Evolutionary conservation across 1,140 invertebrate genomes (phyloP).

Genomic region (Adelges cooleyi): DNA sequence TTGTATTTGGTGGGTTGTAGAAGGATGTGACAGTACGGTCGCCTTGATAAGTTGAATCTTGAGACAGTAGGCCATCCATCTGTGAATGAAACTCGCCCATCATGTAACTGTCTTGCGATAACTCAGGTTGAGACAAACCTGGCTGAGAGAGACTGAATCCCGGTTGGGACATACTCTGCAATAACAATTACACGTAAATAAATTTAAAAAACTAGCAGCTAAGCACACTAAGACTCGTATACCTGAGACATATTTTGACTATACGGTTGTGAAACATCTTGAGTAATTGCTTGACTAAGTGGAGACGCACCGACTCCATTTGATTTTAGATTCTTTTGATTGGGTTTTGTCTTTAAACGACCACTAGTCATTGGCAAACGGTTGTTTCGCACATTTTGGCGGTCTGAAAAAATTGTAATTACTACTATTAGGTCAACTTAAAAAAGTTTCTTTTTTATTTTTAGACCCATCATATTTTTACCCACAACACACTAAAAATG

Average conservation of each 20-base stretch:
- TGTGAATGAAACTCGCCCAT: conserved; percentile 83
- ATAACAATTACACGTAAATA: too few relatives aligned
- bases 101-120: conserved; percentile 76
- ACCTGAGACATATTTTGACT: conserved; percentile 48
- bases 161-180: conserved; percentile 58
- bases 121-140: conserved; percentile 58
- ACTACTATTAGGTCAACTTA: too few relatives aligned
- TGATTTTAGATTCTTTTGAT: conserved; percentile 31
- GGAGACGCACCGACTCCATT: conserved; percentile 31
- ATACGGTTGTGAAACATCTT: conserved; percentile 49
- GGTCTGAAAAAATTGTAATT: conserved; percentile 35
- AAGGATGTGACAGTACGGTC: conserved; percentile 51
- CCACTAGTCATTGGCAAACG: conserved; percentile 34
- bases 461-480: too few relatives aligned
- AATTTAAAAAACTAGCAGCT: background rate
- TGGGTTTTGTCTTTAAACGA: conserved; percentile 31
- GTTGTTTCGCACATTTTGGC: conserved; percentile 36
- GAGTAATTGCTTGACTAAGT: conserved; percentile 35
- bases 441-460: too few relatives aligned
- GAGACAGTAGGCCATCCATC: conserved; percentile 84
- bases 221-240: conserved; percentile 35
- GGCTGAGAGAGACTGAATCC: conserved; percentile 52
- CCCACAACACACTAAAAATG: too few relatives aligned
- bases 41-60: conserved; percentile 87
- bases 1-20: conserved; percentile 43